Conservation (phyloP, 2,797 vertebrate species). For the Poeciliopsis paucimaculata region DNA sequence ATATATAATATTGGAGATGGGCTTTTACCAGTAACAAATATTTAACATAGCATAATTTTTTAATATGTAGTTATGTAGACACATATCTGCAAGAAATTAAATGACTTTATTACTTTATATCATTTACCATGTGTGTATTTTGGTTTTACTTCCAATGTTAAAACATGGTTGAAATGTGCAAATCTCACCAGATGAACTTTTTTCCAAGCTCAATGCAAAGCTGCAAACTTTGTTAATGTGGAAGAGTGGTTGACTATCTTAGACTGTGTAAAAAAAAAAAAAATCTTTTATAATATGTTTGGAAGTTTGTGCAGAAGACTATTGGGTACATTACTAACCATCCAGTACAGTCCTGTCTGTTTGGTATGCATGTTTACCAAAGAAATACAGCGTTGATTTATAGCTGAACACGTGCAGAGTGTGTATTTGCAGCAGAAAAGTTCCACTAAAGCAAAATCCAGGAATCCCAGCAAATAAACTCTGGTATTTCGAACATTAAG, state of each 20-base stretch:
- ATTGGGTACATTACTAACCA: not conserved
- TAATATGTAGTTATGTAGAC: not conserved
- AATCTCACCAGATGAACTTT: not conserved
- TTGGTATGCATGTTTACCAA: not conserved
- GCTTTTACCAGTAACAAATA: not conserved
- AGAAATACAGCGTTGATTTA: not conserved
- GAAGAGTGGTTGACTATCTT: not conserved
- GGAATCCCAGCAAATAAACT: not conserved
- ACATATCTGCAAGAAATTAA: not conserved
- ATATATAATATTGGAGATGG: not conserved
- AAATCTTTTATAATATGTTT: not conserved
- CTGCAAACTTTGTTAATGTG: not conserved
- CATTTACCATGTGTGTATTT: not conserved
- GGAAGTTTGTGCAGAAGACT: not conserved
- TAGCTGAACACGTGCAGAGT: not conserved
- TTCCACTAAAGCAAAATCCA: not conserved
- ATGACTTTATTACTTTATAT: not conserved
- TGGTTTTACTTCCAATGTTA: not conserved
- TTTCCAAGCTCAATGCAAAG: not conserved
- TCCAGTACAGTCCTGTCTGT: not conserved
- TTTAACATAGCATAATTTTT: not conserved
- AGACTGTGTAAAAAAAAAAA: not conserved
- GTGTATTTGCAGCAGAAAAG: not conserved
- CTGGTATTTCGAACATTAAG: not conserved
- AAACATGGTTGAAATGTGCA: not conserved